Evolutionary conservation across 2,797 vertebrate species (phyloP), one percentile per base, ranked within the genome.

Genomic region (Meda fulgida): DNA sequence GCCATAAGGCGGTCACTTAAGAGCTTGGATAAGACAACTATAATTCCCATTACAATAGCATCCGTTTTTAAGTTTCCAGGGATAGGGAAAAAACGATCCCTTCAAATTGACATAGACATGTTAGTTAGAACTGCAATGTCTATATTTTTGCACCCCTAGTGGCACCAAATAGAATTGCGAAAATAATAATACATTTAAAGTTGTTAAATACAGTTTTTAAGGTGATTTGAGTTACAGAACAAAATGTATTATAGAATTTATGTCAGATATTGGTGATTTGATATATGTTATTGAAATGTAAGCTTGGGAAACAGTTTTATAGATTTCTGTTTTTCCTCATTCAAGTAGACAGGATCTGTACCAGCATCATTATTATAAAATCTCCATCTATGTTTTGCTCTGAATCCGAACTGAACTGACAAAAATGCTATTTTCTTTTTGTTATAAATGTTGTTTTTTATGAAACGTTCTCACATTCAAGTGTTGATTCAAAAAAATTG

Each of bases 21-120:
- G 81, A 89, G 80, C 86, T 83, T 67, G 58, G 83, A 87, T 66
- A 36, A 60, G 31, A 66, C 26, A 46, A 72, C 29, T 60, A 40
- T 31, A 83, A 34, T 65, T 36, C 69, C 71, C 60, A 55, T 43
- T 82, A 11, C 48, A 78, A 34, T 48, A 40, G 34, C 53, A 40
- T 60, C 29, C 2, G 31, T 34, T 34, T 75, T 14, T 23, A 13
- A 7, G 48, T 75, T 75, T 75, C 5, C 19, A 36, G 19, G 18
- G 31, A 53, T 29, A 51, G 70, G 3, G 0, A 4, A 8, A 38
- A 29, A 2, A 0, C 5, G 0, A 26, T 26, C 58, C 5, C 11
- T 29, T 63, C 13, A 29, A 13, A 10, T 31, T 11, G 21, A 34
- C 21, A 34, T 18, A 31, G 46, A 51, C 18, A 75, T 21, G 2